Evolutionary conservation across 1,140 invertebrate genomes (phyloP).

Genomic region (Rhyacophila brunnea): DNA sequence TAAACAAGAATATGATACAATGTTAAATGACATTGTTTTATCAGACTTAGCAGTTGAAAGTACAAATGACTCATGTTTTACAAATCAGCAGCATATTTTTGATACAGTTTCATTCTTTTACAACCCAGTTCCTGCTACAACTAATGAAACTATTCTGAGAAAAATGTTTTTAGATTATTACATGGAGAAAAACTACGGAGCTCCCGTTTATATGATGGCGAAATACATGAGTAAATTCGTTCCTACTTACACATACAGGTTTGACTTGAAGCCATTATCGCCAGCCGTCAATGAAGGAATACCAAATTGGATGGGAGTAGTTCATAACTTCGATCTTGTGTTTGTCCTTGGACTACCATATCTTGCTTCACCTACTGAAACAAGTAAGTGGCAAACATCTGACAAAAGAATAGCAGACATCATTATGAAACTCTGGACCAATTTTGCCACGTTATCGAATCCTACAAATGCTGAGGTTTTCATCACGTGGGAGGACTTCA

Average conservation of each 20-base stretch:
- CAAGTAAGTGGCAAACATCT: conserved; percentile 66
- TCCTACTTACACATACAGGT: conserved; percentile 68
- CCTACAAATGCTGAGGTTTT: conserved; percentile 65
- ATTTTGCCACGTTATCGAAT: conserved; percentile 69
- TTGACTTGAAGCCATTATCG: conserved; percentile 72
- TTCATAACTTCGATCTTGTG: conserved; percentile 75
- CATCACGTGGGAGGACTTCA: conserved; percentile 71
- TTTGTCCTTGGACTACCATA: conserved; percentile 77
- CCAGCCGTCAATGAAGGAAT: conserved; percentile 59
- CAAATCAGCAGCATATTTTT: conserved; percentile 67
- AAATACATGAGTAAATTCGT: conserved; percentile 60
- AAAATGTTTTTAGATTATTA: conserved; percentile 65
- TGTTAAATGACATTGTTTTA: conserved; percentile 61
- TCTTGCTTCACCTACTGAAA: conserved; percentile 53
- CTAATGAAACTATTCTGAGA: conserved; percentile 57
- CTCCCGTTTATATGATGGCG: conserved; percentile 66
- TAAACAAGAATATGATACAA: conserved; percentile 57
- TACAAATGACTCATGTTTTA: conserved; percentile 62
- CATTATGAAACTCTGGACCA: conserved; percentile 73
- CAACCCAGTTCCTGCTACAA: conserved; percentile 60
- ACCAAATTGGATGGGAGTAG: conserved; percentile 71
- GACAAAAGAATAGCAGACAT: conserved; percentile 75
- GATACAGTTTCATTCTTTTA: conserved; percentile 76
- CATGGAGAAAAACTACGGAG: conserved; percentile 71
- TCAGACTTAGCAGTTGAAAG: conserved; percentile 56